Conservation (phyloP, 2,888 invertebrate species). For the Aplocera efformata region DNA sequence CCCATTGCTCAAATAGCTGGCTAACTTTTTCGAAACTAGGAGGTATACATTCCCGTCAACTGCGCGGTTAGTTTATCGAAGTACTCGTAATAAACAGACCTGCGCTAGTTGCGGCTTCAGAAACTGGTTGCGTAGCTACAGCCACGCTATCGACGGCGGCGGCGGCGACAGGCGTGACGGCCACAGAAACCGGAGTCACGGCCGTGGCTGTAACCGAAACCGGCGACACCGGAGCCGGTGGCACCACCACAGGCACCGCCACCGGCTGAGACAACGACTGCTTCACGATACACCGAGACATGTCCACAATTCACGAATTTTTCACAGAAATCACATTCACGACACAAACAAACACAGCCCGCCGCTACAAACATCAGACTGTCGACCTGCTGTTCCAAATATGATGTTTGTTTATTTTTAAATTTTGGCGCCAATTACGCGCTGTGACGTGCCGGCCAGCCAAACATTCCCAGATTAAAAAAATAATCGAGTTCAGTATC, state of each 20-base stretch:
- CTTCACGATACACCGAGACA: conserved; percentile 76
- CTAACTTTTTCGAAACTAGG: no score
- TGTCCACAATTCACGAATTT: conserved; percentile 37
- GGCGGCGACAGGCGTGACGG: conserved; percentile 35
- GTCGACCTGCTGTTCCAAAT: conserved; percentile 71
- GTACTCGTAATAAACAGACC: conserved; percentile 38
- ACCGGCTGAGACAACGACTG: conserved; percentile 62
- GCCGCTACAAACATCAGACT: conserved; percentile 72
- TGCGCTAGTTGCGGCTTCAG: conserved; percentile 40
- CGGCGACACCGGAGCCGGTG: conserved; percentile 32
- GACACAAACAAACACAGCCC: conserved; percentile 33
- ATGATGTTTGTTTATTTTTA: conserved; percentile 78
- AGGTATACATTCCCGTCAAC: no score
- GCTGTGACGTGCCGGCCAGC: conserved; percentile 57
- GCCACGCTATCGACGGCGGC: conserved; percentile 26
- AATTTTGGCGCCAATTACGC: conserved; percentile 73
- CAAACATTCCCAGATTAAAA: conserved; percentile 41
- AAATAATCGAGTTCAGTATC: conserved; percentile 27
- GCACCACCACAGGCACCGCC: conserved; percentile 30
- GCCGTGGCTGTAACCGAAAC: conserved; percentile 26
- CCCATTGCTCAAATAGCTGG: no score
- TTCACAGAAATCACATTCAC: conserved; percentile 43
- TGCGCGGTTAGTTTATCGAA: no score
- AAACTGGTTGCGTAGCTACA: conserved; percentile 33
- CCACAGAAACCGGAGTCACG: conserved; percentile 40